Evolutionary conservation across 2,113 vertebrate genomes (phyloP).

Genomic region (Elgaria multicarinata): DNA sequence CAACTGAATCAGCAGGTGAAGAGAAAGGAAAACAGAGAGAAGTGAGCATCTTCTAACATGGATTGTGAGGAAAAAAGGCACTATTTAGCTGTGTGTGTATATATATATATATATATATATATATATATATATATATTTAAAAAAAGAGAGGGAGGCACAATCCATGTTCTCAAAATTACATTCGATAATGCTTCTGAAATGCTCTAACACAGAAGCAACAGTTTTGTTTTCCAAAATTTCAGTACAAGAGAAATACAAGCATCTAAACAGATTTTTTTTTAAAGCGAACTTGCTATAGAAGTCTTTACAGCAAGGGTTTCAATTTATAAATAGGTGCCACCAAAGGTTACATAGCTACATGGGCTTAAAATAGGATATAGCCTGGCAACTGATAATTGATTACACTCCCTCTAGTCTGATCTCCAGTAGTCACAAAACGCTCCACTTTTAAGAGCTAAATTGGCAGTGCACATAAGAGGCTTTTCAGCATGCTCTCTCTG

Average conservation of each 20-base stretch:
- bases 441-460: conserved; percentile 55
- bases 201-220: conserved; percentile 59
- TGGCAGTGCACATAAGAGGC: conserved; percentile 61
- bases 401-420: conserved; percentile 39
- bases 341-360: conserved; percentile 63
- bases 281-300: conserved; percentile 54
- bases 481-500: conserved; percentile 44
- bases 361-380: conserved; percentile 59
- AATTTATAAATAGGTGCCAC: conserved; percentile 62
- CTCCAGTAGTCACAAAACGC: conserved; percentile 66
- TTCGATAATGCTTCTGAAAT: conserved; percentile 69
- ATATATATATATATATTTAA: conserved; percentile 45
- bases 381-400: conserved; percentile 53
- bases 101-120: no score
- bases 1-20: conserved; percentile 64
- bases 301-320: conserved; percentile 54
- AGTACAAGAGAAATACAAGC: conserved; percentile 55
- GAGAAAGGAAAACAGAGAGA: conserved; percentile 24
- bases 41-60: conserved; percentile 68
- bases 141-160: conserved; percentile 70
- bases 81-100: conserved; percentile 66
- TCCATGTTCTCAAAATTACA: conserved; percentile 76
- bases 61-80: conserved; percentile 76
- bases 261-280: conserved; percentile 47
- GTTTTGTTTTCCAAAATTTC: conserved; percentile 52